phyloP scores from a whole-genome alignment of 2,888 invertebrate species.

The Ophioninae sp. region DNA sequence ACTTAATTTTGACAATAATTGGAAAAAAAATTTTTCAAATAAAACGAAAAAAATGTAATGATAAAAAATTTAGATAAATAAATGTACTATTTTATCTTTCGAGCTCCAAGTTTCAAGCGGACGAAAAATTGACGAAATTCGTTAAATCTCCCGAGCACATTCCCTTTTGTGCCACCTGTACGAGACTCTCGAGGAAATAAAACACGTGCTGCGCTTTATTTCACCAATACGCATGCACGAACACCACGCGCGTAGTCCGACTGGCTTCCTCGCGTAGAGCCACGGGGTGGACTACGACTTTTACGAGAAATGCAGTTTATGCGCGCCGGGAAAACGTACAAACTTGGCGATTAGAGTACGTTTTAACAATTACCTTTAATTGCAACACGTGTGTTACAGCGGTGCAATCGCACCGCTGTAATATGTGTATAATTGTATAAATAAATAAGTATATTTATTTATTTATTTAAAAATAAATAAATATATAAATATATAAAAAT shows the following conservation, averaged over 20 bases:
- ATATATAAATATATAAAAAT: too few species aligned
- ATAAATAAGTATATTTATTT: too few species aligned
- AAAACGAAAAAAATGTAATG: too few species aligned
- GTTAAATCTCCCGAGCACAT: background rate
- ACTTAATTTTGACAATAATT: too few species aligned
- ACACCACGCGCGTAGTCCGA: too few species aligned
- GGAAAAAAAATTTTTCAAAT: too few species aligned
- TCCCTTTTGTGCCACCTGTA: background rate
- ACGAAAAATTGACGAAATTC: background rate
- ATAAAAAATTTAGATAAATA: too few species aligned
- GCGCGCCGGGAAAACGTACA: slow-evolving; percentile 19
- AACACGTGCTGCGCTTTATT: slow-evolving; percentile 31
- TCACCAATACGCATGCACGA: background rate
- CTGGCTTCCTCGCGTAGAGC: background rate
- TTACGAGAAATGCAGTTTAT: slow-evolving; percentile 43
- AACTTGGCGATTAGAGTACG: slow-evolving; percentile 20
- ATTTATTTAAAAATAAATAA: too few species aligned
- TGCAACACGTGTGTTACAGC: slow-evolving; percentile 63
- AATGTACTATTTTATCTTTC: too few species aligned
- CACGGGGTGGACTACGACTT: background rate
- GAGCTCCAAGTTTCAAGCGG: too few species aligned
- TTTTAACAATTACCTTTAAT: slow-evolving; percentile 68
- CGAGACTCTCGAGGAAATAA: slow-evolving; percentile 7
- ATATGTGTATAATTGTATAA: too few species aligned
- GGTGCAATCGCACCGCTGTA: too few species aligned